Percentiles rank a stretch among this genome's conserved stretches.
phyloP scores from a whole-genome alignment of 2,888 invertebrate genomes.

The Drosophila algonquin region DNA sequence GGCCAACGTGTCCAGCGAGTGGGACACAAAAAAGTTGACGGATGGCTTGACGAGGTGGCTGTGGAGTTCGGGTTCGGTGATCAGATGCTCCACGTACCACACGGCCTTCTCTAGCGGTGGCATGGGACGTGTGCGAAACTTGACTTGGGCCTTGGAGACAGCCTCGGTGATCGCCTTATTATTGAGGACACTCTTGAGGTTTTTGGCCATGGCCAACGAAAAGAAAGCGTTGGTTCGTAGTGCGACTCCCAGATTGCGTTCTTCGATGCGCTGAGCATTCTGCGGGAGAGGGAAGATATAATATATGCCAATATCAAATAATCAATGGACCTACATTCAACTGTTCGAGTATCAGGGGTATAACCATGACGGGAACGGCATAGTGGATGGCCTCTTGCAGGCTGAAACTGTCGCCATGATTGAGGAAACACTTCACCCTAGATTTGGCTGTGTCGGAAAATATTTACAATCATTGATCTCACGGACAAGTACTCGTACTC shows the following conservation, averaged over 20 bases:
- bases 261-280: conserved; percentile 63
- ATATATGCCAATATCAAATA: background rate
- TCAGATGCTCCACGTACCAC: conserved; percentile 66
- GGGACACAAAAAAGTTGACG: conserved; percentile 38
- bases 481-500: background rate
- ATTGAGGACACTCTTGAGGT: conserved; percentile 37
- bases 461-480: background rate
- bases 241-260: conserved; percentile 55
- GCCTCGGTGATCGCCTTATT: conserved; percentile 3
- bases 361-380: conserved; percentile 78
- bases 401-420: conserved; percentile 79
- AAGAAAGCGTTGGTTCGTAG: conserved; percentile 18
- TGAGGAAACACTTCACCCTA: conserved; percentile 72
- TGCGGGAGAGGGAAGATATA: conserved; percentile 1
- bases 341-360: conserved; percentile 80
- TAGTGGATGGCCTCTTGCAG: conserved; percentile 76
- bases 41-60: conserved; percentile 34
- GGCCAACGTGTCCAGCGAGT: conserved; percentile 59
- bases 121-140: conserved; percentile 45
- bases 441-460: conserved; percentile 56
- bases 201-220: conserved; percentile 13
- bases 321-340: conserved; percentile 54
- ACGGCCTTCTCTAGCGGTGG: conserved; percentile 57
- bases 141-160: conserved; percentile 38
- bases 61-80: conserved; percentile 37